Base-by-base conservation (phyloP, 2,888 invertebrate genomes). In the Drosophila rellima region DNA sequence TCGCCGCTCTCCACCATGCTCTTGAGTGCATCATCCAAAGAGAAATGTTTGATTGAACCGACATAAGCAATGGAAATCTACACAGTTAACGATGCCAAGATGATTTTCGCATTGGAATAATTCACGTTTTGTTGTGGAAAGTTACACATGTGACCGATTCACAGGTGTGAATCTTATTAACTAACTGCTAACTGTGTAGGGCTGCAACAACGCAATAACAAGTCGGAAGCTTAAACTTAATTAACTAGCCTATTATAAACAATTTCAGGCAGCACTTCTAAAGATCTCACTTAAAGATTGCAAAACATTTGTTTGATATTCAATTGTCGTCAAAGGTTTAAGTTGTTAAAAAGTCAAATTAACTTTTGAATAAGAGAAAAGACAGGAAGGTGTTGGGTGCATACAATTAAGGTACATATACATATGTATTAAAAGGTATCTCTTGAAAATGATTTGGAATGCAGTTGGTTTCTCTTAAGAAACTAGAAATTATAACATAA, bases 111-210 rank as follows among this genome's bases (percentile, higher is more conserved):
- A 37, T 18, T 37, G 23, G 20, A 52, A 47, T 52, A 31, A 60
- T 47, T 62, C 18, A 35, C 39, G 15, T 26, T 20, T 5, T 35
- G 17, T 48, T 74, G 82, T 70, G 59, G 59, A 76, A 82, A 76
- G 37, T 87, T 67, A 26, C 82, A 82, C 74, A 67, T 78, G 79
- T 84, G 85, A 87, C 74, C 64, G 23, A 71, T 33, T 47, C 50
- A 45, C 31, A 84, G 63, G 82, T 78, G 87, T 50, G 48, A 82
- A 69, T 84, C 47, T 67, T 67, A 76, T 60, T 54, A 67, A 60
- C 50, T 37, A 51, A 42, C 54, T 78, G 82, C 50, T 83, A 87
- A 87, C 48, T 23, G 33, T 8, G 35, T 4, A 10, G 40, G 20
- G 60, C 44, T 17, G 11, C 26, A n/a, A 44, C 23, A 56, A 35